These are phyloP conservation scores for Neodiprion lecontei DNA, from an alignment of 1,140 invertebrate species.

Conservation along the genomic window DNA sequence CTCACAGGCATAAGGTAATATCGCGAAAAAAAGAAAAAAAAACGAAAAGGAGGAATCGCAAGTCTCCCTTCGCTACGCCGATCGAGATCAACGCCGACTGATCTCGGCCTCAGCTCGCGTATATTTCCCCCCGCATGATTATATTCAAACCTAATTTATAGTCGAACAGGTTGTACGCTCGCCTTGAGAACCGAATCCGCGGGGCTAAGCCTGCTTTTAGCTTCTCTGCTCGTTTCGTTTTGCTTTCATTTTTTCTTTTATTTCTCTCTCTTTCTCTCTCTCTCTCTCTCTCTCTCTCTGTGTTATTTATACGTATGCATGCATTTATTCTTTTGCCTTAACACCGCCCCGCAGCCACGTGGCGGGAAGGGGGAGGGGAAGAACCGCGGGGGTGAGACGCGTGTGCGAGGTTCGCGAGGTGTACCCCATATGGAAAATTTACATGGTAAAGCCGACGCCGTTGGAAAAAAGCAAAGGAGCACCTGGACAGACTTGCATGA, in stretches of 20 bases:
- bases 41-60: too few relatives aligned
- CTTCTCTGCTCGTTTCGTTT: background rate
- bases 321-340: slow-evolving; percentile 3
- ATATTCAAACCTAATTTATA: slow-evolving; percentile 3
- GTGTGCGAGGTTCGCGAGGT: background rate
- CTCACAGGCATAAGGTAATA: slow-evolving; percentile 7
- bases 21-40: too few relatives aligned
- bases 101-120: background rate
- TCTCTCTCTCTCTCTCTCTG: background rate
- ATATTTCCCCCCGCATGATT: background rate
- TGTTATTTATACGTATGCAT: background rate
- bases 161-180: background rate
- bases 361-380: background rate
- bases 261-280: background rate
- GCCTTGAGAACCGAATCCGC: background rate
- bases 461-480: background rate
- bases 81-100: too few relatives aligned
- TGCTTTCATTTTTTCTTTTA: too few relatives aligned
- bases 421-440: slow-evolving; percentile 2
- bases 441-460: background rate
- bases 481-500: slow-evolving; percentile 5
- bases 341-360: background rate
- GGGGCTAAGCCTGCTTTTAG: background rate
- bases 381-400: background rate
- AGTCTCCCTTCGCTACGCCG: too few relatives aligned